Evolutionary conservation across 2,113 vertebrate species (phyloP), one percentile per base, ranked within the genome.

Genomic region (Osmerus eperlanus): DNA sequence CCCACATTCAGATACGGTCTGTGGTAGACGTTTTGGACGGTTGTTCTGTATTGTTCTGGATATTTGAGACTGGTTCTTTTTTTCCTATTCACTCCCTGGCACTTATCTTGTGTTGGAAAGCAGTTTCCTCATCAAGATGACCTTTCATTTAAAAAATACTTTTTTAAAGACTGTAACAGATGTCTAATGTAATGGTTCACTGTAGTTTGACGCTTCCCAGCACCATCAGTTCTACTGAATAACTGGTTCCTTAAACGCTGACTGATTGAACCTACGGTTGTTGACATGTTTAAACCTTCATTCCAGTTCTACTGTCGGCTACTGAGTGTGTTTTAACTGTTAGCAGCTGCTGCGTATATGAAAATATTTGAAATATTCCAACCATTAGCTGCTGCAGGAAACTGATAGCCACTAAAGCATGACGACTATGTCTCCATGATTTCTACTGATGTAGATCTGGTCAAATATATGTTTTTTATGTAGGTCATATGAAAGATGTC

Each of bases 271-370:
- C 4, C 3, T 15, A 14, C 9, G 7, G 16, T 32, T 62, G 18
- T 36, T 47, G 41, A 29, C 32, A 64, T 64, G 28, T n/a, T 64
- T 36, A n/a, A 64, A 23, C n/a, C 12, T 21, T 21, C 58, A 19
- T 3, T 23, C 32, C 29, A 16, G 54, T n/a, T n/a, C 3, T 32
- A 16, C 14, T 64, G 28, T 64, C 29, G 4, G 62, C 62, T 64
- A n/a, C 62, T 64, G 29, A 15, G 62, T 18, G 62, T 18, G 62
- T 18, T 8, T 64, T 36, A 64, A 64, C 29, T 25, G 12, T 62
- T 62, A 60, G 47, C 78, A 84, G 66, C 66, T 76, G 78, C 63
- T 81, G 80, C 70, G 72, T 56, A 78, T 74, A 18, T 18, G 13
- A 71, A 65, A 69, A 53, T 47, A 71, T 61, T n/a, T 53, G 28